Evolutionary conservation across 2,888 invertebrate species (phyloP), one percentile per base, ranked within the genome.

Genomic region (Apamea crenata): DNA sequence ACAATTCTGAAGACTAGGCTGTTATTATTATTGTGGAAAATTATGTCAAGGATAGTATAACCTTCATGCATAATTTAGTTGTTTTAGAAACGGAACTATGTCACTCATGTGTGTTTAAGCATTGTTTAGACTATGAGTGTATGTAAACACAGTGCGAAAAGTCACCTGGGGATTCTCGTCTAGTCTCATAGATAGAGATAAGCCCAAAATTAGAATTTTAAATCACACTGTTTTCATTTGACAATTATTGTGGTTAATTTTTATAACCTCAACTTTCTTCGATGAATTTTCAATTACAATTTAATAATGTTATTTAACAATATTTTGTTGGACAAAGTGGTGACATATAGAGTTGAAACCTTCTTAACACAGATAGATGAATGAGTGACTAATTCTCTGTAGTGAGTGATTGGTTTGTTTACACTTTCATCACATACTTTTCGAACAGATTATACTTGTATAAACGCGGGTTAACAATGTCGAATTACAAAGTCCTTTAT

Each of bases 401-500:
- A 32, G 65, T 66, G n/a, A 67, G 21, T 53, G 25, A 56, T 56
- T 56, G n/a, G 2, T 18, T n/a, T 67, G n/a, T n/a, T n/a, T 44
- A 66, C 25, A 16, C 0, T 66, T 36, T 36, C 8, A 14, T n/a
- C 8, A 10, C n/a, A 67, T 18, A 67, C 1, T n/a, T 40, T 40
- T 40, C 5, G 8, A n/a, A 67, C 67, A 16, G 16, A 67, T 6
- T n/a, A 40, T n/a, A 67, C 18, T 12, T 16, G 2, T 50, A 12
- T 63, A n/a, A 32, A 61, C 10, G 25, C 2, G 29, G 18, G 18
- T n/a, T 14, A 69, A 65, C 25, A 47, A 70, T 80, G 53, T 69
- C 21, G 44, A 69, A 25, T 36, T 29, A 65, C 63, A 36, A 79
- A 68, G 16, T 80, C 53, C 14, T 56, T 18, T 36, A 44, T 21